Base-by-base conservation (phyloP, 1,140 invertebrate species). In the Vollenhovia emeryi region DNA sequence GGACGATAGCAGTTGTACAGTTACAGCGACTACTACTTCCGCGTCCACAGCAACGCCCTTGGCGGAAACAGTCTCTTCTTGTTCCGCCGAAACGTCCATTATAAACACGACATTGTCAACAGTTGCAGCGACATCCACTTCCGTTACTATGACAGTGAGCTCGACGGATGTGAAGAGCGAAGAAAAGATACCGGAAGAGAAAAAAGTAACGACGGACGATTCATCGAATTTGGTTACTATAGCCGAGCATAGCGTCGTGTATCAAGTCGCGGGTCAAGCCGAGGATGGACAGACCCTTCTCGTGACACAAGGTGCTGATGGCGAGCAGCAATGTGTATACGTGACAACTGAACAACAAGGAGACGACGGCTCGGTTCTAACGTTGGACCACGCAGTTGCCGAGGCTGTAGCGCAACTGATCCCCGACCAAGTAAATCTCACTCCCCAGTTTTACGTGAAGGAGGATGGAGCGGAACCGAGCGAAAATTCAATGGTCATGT, bases 251-350 rank as follows among this genome's bases (percentile, higher is more conserved):
- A 95, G 95, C 15, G 92, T 95, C 2, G 93, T 96, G 45, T 96
- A 95, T 88, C 95, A 96, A 94, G 97, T 98, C 27, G 96, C 97
- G 0, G 97, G 97, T 8, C 96, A 97, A 89, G 97, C 97, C 85
- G 97, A 97, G 80, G 96, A 96, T 36, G 97, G 97, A 0, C 97
- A 97, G 89, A 97, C 97, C 0, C 93, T 97, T 27, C 90, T 97
- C 9, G 96, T 97, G 3, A 96, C 97, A 5, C 96, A 96, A 64
- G 96, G 96, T 1, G 96, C 96, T 9, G 96, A 97, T 84, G 97
- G 97, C 0, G 96, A 96, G 76, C 97, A 97, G 57, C 96, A 97
- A 82, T 97, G 97, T 74, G 96, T 97, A 13, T 96, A 97, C 76
- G 97, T 97, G 0, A 97, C 97, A 3, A 96, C 96, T 0, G 96